Evolutionary conservation across 2,113 vertebrate genomes (phyloP).

Genomic region (Pionites leucogaster): DNA sequence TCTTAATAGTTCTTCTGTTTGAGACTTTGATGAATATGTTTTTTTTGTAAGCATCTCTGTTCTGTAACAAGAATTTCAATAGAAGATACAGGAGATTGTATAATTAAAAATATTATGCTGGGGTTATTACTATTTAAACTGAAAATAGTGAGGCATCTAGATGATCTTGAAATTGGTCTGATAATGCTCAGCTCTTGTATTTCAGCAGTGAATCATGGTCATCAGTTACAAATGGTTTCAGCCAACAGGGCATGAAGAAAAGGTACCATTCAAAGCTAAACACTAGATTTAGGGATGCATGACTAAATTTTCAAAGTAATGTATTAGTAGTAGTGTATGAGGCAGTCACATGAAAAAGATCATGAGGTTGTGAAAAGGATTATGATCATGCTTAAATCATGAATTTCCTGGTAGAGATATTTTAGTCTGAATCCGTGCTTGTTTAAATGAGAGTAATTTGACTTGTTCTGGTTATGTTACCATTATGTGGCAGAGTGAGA

Average conservation of each 20-base stretch:
- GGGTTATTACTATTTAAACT: not conserved
- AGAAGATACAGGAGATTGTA: not conserved
- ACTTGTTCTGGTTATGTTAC: not conserved
- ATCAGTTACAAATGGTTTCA: not conserved
- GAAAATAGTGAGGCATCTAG: not conserved
- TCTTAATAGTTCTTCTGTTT: not conserved
- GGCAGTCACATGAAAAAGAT: conserved; percentile 64
- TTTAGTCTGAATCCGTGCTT: not conserved
- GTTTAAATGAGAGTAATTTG: not conserved
- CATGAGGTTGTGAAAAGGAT: conserved; percentile 54
- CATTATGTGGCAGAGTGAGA: not conserved
- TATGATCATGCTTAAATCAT: conserved; percentile 55
- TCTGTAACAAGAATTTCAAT: not conserved
- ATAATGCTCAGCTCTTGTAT: not conserved
- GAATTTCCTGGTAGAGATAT: conserved; percentile 18
- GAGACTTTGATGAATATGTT: not conserved
- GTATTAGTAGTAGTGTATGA: conserved; percentile 42
- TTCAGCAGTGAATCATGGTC: not conserved
- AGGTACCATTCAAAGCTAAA: conserved; percentile 49
- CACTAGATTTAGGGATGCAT: conserved; percentile 51
- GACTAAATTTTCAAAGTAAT: conserved; percentile 42
- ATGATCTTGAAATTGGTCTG: not conserved
- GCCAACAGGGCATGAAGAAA: not conserved
- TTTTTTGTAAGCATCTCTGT: not conserved
- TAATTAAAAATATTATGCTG: not conserved